Evolutionary conservation across 30 jellyfish, hydroid and myxozoan genomes (phyloP), one percentile per base, ranked within the genome.

Genomic region (Cassiopea andromeda): DNA sequence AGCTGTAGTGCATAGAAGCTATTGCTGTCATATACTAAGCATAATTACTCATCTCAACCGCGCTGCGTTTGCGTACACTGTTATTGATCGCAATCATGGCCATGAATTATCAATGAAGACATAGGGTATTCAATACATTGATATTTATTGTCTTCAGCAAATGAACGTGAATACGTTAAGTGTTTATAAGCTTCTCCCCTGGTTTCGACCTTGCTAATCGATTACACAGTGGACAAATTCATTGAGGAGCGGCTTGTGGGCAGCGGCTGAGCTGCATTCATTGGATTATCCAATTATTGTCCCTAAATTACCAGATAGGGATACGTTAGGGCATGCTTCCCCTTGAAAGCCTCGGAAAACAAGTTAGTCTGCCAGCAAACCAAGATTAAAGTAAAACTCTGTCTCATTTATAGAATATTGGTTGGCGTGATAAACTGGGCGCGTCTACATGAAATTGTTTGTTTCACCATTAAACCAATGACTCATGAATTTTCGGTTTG

Each of bases 281-380:
- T 69, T 6, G 15, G 86, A 46, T 77, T 49, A 77, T 19, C 75
- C 19, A 58, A 7, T 16, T 66, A 59, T 83, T 83, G 75, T 83
- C 50, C 77, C 43, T 69, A 71, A 83, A 83, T 83, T 83, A 83
- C 84, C 75, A 45, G 83, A 58, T 45, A 73, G 75, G 91, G 54
- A 83, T 83, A 48, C 69, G 91, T 73, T 48, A 83, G 91, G 91
- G 91, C 91, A 83, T 57, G 91, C 91, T 83, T 84, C 48, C 61
- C 17, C 70, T 77, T 18, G n/a, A 70, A 70, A 17, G 79, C n/a
- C 12, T 27, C 27, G 79, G 27, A 70, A 70, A 70, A 70, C 79
- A 70, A 70, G 54, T 54, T 38, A 19, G 57, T 19, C 79, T 12
- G 79, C 79, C 27, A 7, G 6, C 38, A 70, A 19, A 38, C 79